These are phyloP conservation scores for Pharmacophagus antenor DNA, from an alignment of 2,888 invertebrate genomes.

Conservation along the genomic window DNA sequence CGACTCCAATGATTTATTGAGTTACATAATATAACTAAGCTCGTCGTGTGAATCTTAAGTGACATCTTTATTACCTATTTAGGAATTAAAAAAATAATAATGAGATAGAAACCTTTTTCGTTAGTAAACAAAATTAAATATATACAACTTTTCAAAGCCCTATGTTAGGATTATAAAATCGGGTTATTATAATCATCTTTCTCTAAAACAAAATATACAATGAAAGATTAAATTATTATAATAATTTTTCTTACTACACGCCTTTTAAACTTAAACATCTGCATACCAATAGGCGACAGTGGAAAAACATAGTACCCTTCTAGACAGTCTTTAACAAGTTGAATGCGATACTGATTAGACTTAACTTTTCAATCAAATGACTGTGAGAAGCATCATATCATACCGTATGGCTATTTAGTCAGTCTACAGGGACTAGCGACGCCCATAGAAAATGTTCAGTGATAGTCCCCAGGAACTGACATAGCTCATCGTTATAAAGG, in stretches of 20 bases:
- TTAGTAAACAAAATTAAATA: too few relatives aligned
- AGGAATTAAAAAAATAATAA: too few relatives aligned
- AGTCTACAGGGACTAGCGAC: too few relatives aligned
- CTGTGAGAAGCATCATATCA: too few relatives aligned
- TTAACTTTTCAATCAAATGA: too few relatives aligned
- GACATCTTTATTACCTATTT: too few relatives aligned
- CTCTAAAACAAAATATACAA: too few relatives aligned
- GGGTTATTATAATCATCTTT: background rate
- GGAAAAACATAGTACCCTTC: background rate
- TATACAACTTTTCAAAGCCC: background rate
- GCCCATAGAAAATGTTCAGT: too few relatives aligned
- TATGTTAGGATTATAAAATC: background rate
- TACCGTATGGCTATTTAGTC: too few relatives aligned
- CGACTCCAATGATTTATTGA: slow-evolving; percentile 7
- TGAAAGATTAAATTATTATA: background rate
- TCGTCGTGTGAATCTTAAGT: background rate
- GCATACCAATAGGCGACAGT: background rate
- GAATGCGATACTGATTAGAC: background rate
- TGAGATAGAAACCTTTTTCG: background rate
- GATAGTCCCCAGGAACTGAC: too few relatives aligned
- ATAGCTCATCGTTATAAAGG: too few relatives aligned
- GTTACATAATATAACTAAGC: background rate
- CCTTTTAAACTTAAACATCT: background rate
- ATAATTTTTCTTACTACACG: background rate
- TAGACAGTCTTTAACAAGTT: background rate